Evolutionary conservation across 64 coral and sea anemone genomes (phyloP), one percentile per base, ranked within the genome.

Genomic region (Trachythela sp.): DNA sequence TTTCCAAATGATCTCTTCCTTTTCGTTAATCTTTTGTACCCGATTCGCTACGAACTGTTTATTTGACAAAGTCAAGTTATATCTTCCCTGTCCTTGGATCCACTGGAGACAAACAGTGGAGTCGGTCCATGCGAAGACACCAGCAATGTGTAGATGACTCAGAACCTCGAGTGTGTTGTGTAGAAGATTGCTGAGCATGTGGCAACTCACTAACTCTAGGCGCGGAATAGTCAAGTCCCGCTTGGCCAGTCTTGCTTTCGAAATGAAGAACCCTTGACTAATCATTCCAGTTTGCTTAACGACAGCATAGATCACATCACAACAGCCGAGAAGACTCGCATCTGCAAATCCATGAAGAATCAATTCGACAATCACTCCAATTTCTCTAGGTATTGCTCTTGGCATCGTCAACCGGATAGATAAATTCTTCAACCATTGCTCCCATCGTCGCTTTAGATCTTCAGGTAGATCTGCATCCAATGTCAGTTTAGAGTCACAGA

Each of bases 131-230:
- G 71, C 71, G 17, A 36, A 77, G 13, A 77, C 36, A 32, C 71
- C 71, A 8, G 2, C 30, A 39, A 77, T 77, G 71, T 33, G 71
- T 8, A 77, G 71, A 77, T 77, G 71, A 33, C 36, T 77, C 36
- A 77, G 31, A 33, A 77, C 71, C 1, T 77, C 30, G n/a, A 39
- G 3, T 77, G 31, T 17, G 31, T 77, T 77, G 24, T 39, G 29
- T 77, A 77, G 32, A 39, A 77, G 71, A 77, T 77, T 77, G 32
- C 71, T 77, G 17, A 77, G 30, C 71, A 77, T 77, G 36, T 77
- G 71, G 31, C 71, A 77, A 35, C 71, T 39, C 29, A 77, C 71
- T 18, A 77, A 77, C 17, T 77, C 71, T n/a, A 77, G 36, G 9
- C 71, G 29, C 7, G 71, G 71, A 35, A 77, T 77, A 6, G 71